Conservation (phyloP, 2,113 vertebrate genomes). For the Psettodes erumei region DNA sequence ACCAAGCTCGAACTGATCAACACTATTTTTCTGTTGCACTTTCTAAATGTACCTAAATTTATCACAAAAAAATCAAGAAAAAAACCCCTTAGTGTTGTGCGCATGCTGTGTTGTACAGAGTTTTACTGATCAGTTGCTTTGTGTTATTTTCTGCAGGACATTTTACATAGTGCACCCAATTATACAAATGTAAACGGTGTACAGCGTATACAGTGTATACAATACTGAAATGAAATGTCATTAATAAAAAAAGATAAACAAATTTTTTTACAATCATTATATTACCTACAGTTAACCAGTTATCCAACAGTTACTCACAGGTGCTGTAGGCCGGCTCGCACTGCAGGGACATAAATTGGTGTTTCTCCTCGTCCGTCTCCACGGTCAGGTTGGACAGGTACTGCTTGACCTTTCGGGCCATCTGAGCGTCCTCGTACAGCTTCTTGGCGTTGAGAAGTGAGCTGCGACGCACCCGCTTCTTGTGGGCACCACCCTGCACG, state of each 20-base stretch:
- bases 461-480: slow-evolving; percentile 93
- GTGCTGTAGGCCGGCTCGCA: slow-evolving; percentile 95
- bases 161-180: slow-evolving; percentile 16
- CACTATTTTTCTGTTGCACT: too few species aligned
- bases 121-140: neutral
- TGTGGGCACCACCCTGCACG: slow-evolving; percentile 91
- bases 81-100: neutral
- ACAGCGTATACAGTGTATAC: neutral
- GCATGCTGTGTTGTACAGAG: neutral
- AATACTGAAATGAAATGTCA: neutral
- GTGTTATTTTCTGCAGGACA: slow-evolving; percentile 16
- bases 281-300: too few species aligned
- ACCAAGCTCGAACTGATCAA: too few species aligned
- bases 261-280: too few species aligned
- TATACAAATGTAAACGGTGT: neutral
- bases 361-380: slow-evolving; percentile 93
- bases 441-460: slow-evolving; percentile 97
- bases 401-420: slow-evolving; percentile 97
- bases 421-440: slow-evolving; percentile 96
- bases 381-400: slow-evolving; percentile 93
- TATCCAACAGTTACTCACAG: slow-evolving; percentile 89
- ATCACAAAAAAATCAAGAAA: too few species aligned
- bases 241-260: too few species aligned
- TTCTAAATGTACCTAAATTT: too few species aligned
- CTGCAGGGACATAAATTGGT: slow-evolving; percentile 93